phyloP scores from a whole-genome alignment of 2,888 invertebrate genomes.

The Macropis europaea region DNA sequence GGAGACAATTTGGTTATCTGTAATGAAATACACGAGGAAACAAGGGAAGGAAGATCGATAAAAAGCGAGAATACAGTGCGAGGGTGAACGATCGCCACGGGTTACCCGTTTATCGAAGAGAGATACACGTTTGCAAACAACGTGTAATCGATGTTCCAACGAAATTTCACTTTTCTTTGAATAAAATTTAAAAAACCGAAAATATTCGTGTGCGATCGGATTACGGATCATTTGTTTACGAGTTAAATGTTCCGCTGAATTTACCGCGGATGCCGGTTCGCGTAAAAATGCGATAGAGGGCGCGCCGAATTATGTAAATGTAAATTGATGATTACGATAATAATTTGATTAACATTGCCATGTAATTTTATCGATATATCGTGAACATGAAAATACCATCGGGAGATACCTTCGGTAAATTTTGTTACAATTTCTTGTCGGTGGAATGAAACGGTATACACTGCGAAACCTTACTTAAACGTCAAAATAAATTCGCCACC shows the following conservation, averaged over 20 bases:
- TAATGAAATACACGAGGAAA: not conserved
- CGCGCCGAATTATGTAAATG: not conserved
- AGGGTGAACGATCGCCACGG: not conserved
- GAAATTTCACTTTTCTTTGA: not conserved
- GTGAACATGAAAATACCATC: conserved; percentile 15
- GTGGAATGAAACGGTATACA: conserved; percentile 2
- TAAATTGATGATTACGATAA: conserved; percentile 12
- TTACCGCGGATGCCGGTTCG: not conserved
- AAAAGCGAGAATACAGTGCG: not conserved
- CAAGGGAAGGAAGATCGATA: not conserved
- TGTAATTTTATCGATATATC: conserved; percentile 2
- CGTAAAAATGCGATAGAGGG: not conserved
- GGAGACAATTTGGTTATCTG: not conserved
- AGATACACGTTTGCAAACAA: no score
- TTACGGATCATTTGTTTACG: no score
- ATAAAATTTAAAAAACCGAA: not conserved
- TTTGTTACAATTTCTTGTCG: conserved; percentile 7
- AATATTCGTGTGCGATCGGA: no score
- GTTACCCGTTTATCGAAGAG: not conserved
- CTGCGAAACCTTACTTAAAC: conserved; percentile 6
- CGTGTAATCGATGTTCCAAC: not conserved
- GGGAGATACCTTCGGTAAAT: not conserved
- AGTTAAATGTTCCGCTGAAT: no score
- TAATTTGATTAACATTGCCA: conserved; percentile 12
- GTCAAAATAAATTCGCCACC: not conserved